Conservation (phyloP, 2,888 invertebrate species). For the Cryptus viduatorius region DNA sequence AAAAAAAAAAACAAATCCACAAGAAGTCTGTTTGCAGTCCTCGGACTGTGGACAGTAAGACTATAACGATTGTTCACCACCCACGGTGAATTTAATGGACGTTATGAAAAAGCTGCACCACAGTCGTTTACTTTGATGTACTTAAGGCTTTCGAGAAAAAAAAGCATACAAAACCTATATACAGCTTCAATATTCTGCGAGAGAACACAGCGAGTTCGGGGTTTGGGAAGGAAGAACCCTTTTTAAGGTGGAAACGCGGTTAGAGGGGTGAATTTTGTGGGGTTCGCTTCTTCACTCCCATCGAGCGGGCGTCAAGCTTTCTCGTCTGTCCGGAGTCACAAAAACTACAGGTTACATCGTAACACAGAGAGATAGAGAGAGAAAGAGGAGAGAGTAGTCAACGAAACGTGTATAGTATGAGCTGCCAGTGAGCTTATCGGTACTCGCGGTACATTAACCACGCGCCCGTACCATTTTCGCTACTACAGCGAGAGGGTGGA, state of each 20-base stretch:
- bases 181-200: background rate
- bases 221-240: conserved; percentile 19
- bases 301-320: conserved; percentile 27
- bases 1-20: conserved; percentile 2
- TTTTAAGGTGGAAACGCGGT: conserved; percentile 19
- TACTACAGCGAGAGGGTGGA: conserved; percentile 42
- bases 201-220: background rate
- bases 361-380: conserved; percentile 41
- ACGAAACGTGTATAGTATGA: conserved; percentile 32
- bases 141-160: background rate
- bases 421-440: conserved; percentile 80
- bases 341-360: conserved; percentile 62
- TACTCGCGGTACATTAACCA: conserved; percentile 85
- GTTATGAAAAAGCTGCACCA: conserved; percentile 17
- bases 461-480: conserved; percentile 78
- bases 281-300: conserved; percentile 10
- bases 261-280: conserved; percentile 37
- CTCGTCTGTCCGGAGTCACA: conserved; percentile 43
- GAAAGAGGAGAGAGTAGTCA: conserved; percentile 9
- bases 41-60: conserved; percentile 12
- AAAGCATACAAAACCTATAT: background rate
- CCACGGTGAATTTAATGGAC: conserved; percentile 47
- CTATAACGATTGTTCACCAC: conserved; percentile 12
- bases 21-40: background rate
- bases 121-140: conserved; percentile 2